Evolutionary conservation across 2,113 vertebrate genomes (phyloP), one percentile per base, ranked within the genome.

Genomic region (Mesocricetus auratus): DNA sequence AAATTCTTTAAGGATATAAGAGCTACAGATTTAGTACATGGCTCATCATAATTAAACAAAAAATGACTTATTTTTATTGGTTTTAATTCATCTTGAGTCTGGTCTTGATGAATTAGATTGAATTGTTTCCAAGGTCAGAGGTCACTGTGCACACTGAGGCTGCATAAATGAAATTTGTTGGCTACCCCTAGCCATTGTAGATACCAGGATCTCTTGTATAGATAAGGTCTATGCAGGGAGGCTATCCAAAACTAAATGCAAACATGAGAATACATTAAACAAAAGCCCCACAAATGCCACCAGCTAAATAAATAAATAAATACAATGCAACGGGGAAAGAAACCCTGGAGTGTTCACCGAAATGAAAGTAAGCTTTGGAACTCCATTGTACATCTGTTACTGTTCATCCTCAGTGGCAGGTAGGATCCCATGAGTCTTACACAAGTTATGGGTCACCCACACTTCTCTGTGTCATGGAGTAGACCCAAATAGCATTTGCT

Each of bases 81-180:
- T 93, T 96, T 96, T 85, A 62, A 53, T 66, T 90, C 36, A 62
- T 68, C 78, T 36, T 42, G 8, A 50, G 17, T 58, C 36, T 89
- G 90, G 53, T 33, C 53, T 96, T 91, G 89, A 47, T 79, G 68
- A 89, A 83, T 77, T 94, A 81, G 24, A 42, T 81, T 81, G 68
- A 33, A 50, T 88, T 85, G 21, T 92, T 94, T 94, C 31, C 74
- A 22, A 90, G 26, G 60, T 93, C 64, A 91, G 93, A 71, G 26
- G 68, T 94, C 56, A 62, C 53, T 4, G 0, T 82, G 0, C 68
- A 36, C 22, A 26, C 39, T 62, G 26, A 68, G n/a, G 58, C 16
- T 19, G 47, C 93, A 13, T 3, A 39, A 83, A 50, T 93, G 94
- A n/a, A 47, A 71, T 62, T 82, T 86, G 62, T 56, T 77, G 45